A percentile compares a stretch with the other conserved stretches of the same genome.
Conservation (phyloP, 1,140 invertebrate species). For the Brachionus asplanchnoidis region DNA sequence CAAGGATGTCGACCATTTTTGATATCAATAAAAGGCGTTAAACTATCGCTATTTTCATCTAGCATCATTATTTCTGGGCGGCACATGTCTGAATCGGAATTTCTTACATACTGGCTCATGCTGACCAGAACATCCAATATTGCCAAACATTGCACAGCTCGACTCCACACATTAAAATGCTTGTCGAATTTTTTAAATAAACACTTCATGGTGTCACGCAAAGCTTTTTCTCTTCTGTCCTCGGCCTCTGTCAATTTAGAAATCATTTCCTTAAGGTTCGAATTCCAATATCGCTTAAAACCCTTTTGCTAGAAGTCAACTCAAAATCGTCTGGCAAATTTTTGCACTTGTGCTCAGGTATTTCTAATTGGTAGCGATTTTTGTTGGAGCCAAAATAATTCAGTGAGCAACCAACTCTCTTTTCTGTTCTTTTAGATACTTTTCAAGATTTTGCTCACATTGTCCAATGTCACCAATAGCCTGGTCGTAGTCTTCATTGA, state of each 20-base stretch:
- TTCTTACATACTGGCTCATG: constrained; percentile 67
- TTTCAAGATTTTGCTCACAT: constrained; percentile 65
- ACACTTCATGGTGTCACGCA: constrained; percentile 78
- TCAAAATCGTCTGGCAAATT: constrained; percentile 69
- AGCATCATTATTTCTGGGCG: constrained; percentile 66
- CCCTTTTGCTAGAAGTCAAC: constrained; percentile 80
- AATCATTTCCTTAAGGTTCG: constrained; percentile 69
- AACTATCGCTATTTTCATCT: constrained; percentile 50
- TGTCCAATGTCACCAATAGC: constrained; percentile 65
- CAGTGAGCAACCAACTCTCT: constrained; percentile 59
- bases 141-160: constrained; percentile 71
- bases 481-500: constrained; percentile 81
- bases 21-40: constrained; percentile 70
- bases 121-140: constrained; percentile 78
- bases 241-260: constrained; percentile 73
- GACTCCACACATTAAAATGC: constrained; percentile 70
- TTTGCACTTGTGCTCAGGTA: constrained; percentile 70
- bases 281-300: constrained; percentile 75
- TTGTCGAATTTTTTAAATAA: constrained; percentile 85
- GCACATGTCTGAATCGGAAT: constrained; percentile 66
- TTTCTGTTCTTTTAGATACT: constrained; percentile 70
- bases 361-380: constrained; percentile 87
- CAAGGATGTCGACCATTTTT: constrained; percentile 83
- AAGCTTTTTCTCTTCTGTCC: constrained; percentile 67
- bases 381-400: constrained; percentile 75